Conservation (phyloP, 2,888 invertebrate genomes). For the Tetanocera ferruginea region DNA sequence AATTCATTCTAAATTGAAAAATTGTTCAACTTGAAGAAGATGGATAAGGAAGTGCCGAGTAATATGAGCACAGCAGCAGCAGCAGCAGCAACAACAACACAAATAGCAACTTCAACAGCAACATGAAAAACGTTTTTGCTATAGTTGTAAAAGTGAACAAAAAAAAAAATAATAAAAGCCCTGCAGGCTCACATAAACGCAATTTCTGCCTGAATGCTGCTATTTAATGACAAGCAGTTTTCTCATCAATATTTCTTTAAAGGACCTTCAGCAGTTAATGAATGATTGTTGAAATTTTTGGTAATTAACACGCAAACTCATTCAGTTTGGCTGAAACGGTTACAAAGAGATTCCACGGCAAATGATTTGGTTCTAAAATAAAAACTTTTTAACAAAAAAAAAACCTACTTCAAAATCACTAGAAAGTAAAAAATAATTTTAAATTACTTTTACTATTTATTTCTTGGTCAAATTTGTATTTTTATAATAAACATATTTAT, state of each 20-base stretch:
- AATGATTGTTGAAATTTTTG: slow-evolving; percentile 12
- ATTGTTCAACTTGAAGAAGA: slow-evolving; percentile 57
- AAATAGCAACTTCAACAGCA: background rate
- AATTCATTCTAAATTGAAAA: slow-evolving; percentile 61
- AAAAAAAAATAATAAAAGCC: background rate
- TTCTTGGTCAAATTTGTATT: too few species aligned
- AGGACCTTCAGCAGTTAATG: slow-evolving; percentile 13
- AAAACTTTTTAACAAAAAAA: too few species aligned
- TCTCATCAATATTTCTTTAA: slow-evolving; percentile 28
- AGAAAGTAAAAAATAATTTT: too few species aligned
- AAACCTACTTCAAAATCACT: too few species aligned
- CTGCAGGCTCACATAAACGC: slow-evolving; percentile 4
- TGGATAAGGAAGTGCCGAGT: slow-evolving; percentile 50
- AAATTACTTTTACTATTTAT: too few species aligned
- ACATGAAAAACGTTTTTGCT: slow-evolving; percentile 6
- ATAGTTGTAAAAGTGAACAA: background rate
- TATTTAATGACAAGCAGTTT: slow-evolving; percentile 42
- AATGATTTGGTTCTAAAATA: too few species aligned
- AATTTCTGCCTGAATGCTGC: slow-evolving; percentile 43
- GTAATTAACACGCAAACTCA: slow-evolving; percentile 29
- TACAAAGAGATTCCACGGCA: too few species aligned
- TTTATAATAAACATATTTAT: too few species aligned
- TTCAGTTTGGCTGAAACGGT: background rate
- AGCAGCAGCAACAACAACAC: slow-evolving; percentile 25
- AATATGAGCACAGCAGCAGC: slow-evolving; percentile 13